A percentile compares a stretch with the other conserved stretches of the same genome.
These are phyloP conservation scores for Aphelenchoides besseyi DNA, from an alignment of 1,140 invertebrate genomes.

Conservation along the genomic window DNA sequence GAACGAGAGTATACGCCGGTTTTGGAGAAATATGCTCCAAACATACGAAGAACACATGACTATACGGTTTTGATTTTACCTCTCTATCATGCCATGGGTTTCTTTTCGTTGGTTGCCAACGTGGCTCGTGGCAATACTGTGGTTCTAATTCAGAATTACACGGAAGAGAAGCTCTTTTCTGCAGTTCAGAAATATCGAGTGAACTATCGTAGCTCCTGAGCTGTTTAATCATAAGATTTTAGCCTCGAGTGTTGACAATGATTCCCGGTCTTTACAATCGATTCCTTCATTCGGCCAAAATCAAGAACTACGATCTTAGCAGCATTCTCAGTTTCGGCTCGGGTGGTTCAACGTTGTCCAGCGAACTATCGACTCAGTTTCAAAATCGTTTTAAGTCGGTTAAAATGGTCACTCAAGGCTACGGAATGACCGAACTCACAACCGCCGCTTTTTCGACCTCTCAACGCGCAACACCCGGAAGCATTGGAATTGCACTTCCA, in stretches of 20 bases:
- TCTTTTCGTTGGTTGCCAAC: slow-evolving; percentile 14
- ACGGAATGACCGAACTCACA: slow-evolving; percentile 37
- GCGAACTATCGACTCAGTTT: slow-evolving; percentile 21
- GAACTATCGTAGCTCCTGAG: slow-evolving; percentile 55
- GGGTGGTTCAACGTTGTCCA: slow-evolving; percentile 6
- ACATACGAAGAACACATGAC: not conserved
- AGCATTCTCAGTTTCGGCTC: not conserved
- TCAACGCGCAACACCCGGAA: not conserved
- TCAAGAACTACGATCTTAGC: slow-evolving; percentile 29
- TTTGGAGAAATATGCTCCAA: not conserved
- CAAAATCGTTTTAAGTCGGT: slow-evolving; percentile 1
- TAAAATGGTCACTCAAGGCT: slow-evolving; percentile 27
- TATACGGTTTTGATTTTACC: not conserved
- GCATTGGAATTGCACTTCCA: slow-evolving; percentile 16
- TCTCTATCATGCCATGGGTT: slow-evolving; percentile 21
- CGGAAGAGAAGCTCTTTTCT: slow-evolving; percentile 2
- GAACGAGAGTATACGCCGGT: not conserved
- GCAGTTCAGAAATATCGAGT: slow-evolving; percentile 22
- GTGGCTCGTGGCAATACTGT: slow-evolving; percentile 69
- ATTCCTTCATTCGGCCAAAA: slow-evolving; percentile 6
- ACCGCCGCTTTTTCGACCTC: slow-evolving; percentile 8
- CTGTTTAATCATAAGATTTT: not conserved
- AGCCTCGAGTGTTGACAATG: slow-evolving; percentile 17
- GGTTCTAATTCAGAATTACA: slow-evolving; percentile 23
- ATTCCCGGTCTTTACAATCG: slow-evolving; percentile 11